Conservation (phyloP, 2,113 vertebrate genomes). For the Hirundichthys speculiger region DNA sequence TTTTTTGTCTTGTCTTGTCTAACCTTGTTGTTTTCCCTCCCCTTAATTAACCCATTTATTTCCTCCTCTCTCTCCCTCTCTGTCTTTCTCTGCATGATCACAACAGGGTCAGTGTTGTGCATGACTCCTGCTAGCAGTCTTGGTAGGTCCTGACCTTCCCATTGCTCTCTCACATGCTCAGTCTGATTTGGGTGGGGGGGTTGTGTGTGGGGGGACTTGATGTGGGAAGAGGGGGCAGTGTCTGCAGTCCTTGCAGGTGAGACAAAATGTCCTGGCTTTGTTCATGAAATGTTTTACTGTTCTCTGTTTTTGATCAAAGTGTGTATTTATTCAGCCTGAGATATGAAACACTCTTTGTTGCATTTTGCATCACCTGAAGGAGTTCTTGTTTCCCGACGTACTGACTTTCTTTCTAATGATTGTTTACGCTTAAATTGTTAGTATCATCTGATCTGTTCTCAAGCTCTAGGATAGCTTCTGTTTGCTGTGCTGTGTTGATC, state of each 20-base stretch:
- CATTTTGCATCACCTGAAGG: conserved; percentile 66
- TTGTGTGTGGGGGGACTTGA: neutral
- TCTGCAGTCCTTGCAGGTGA: conserved; percentile 68
- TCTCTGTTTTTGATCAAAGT: conserved; percentile 4
- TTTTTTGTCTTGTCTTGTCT: conserved; percentile 60
- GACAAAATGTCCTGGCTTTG: conserved; percentile 40
- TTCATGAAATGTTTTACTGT: no score
- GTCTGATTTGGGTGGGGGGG: conserved; percentile 28
- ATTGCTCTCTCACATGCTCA: conserved; percentile 70
- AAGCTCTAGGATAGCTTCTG: conserved; percentile 55
- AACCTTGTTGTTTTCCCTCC: conserved; percentile 70
- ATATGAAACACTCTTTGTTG: neutral
- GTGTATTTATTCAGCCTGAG: neutral
- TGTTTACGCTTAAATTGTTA: conserved; percentile 26
- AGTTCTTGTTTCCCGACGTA: conserved; percentile 21
- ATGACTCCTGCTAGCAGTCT: conserved; percentile 99
- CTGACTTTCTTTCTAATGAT: conserved; percentile 38
- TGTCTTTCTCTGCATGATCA: conserved; percentile 83
- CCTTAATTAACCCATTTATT: conserved; percentile 72
- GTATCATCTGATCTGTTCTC: conserved; percentile 31
- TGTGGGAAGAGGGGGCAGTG: neutral
- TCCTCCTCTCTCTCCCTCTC: conserved; percentile 37
- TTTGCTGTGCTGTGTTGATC: conserved; percentile 73
- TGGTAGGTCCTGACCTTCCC: conserved; percentile 96
- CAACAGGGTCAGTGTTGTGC: conserved; percentile 99